Evolutionary conservation across 2,113 vertebrate species (phyloP).

Genomic region (Gasterosteus nipponicus): DNA sequence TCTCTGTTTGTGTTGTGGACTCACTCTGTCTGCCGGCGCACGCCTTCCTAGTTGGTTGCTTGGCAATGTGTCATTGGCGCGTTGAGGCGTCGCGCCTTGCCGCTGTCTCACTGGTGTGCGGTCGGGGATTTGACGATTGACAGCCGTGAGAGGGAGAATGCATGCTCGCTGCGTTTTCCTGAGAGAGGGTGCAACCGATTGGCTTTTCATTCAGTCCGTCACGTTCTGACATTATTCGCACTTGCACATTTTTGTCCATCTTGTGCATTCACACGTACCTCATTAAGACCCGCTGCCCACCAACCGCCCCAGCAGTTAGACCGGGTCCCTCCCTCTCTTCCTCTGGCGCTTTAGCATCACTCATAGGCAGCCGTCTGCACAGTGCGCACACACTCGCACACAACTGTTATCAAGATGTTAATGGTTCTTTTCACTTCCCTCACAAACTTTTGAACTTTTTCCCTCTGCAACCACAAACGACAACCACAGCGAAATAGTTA

Average conservation of each 20-base stretch:
- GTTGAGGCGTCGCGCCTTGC: slow-evolving; percentile 41
- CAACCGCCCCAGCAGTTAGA: slow-evolving; percentile 27
- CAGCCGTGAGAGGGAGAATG: slow-evolving; percentile 6
- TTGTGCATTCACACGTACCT: slow-evolving; percentile 9
- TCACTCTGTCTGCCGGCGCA: slow-evolving; percentile 50
- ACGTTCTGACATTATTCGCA: not conserved
- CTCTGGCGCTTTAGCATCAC: slow-evolving; percentile 47
- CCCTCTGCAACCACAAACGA: not conserved
- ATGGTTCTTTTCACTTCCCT: slow-evolving; percentile 45
- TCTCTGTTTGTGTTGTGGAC: slow-evolving; percentile 33
- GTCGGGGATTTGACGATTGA: slow-evolving; percentile 18
- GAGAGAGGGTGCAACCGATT: not conserved
- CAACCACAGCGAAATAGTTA: slow-evolving; percentile 6
- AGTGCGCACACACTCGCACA: slow-evolving; percentile 1
- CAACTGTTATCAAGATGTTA: not conserved
- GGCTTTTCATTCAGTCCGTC: not conserved
- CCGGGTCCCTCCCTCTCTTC: slow-evolving; percentile 9
- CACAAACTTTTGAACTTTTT: slow-evolving; percentile 13
- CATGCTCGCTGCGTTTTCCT: slow-evolving; percentile 29
- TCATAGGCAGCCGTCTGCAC: slow-evolving; percentile 25
- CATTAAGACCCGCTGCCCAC: not conserved
- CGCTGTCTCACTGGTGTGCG: slow-evolving; percentile 13
- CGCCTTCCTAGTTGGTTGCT: slow-evolving; percentile 44
- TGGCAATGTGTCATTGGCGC: slow-evolving; percentile 66
- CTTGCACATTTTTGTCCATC: not conserved